Base-by-base conservation (phyloP, 2,888 invertebrate species). In the Leucozona laternaria region DNA sequence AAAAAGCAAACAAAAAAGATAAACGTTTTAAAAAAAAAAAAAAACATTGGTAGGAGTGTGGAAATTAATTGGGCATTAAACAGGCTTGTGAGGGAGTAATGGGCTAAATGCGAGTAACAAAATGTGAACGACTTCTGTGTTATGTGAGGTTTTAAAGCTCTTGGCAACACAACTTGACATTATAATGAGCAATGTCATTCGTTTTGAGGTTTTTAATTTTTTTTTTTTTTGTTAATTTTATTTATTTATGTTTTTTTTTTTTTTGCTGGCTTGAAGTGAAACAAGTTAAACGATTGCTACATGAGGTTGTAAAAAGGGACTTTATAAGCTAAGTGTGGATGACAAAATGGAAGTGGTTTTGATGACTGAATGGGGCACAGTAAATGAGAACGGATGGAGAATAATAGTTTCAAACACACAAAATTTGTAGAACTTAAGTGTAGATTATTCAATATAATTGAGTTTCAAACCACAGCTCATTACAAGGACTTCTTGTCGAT, bases 21-120 rank as follows among this genome's bases (percentile, higher is more conserved):
- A 55, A 55, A 53, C 15, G 10, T 48, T n/a, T n/a, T n/a, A 43
- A 11, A 37, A n/a, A 53, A 50, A 22, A 22, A 43, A 13, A 22
- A 50, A 50, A 22, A 20, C n/a, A 13, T 17, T 66, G 17, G 43
- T 48, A 31, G 60, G 50, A 37, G 25, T 34, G 31, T 34, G 20
- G 20, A 76, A 55, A 64, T 79, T 75, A 79, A 83, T 83, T 83
- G 68, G 40, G 45, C 70, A 57, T 79, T 75, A 70, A 43, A 72
- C 40, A 75, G 20, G 55, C 37, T 64, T 48, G 28, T 55, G 62
- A 43, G 20, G 72, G 48, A 43, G 60, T 62, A 75, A 75, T 75
- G 73, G 70, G 62, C 40, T 71, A 31, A 62, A 40, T 66, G n/a
- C n/a, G 48, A 75, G 75, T 43, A 53, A 53, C 34, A 75, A 64